Conservation (phyloP, 23 tunicate genomes). For the Styela clava region DNA sequence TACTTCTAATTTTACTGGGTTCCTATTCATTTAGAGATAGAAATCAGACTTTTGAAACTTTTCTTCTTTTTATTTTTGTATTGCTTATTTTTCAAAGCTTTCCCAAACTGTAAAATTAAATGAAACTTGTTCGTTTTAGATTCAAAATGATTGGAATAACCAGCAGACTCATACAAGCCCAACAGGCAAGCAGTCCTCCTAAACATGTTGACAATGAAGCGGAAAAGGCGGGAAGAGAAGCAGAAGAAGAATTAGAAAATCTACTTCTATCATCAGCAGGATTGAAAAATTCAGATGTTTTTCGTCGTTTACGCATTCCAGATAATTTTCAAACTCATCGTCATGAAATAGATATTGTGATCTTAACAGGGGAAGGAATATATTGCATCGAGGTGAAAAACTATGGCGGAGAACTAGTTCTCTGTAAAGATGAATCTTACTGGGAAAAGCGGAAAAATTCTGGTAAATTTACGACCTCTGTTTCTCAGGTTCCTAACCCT, state of each 20-base stretch:
- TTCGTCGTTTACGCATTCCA: slow-evolving; percentile 65
- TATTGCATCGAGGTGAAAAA: slow-evolving; percentile 90
- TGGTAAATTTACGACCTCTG: slow-evolving; percentile 13
- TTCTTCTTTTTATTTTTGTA: no score
- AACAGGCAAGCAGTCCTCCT: slow-evolving; percentile 62
- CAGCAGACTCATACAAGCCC: slow-evolving; percentile 73
- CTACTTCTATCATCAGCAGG: slow-evolving; percentile 43
- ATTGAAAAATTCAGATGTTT: slow-evolving; percentile 36
- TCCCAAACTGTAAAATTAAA: no score
- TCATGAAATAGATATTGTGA: slow-evolving; percentile 76
- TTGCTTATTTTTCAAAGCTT: no score
- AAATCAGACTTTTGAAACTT: no score
- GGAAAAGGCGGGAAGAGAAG: slow-evolving; percentile 78
- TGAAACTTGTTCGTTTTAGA: no score
- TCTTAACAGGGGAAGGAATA: slow-evolving; percentile 58
- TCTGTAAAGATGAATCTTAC: slow-evolving; percentile 39
- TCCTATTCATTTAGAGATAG: no score
- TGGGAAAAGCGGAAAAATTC: slow-evolving; percentile 53
- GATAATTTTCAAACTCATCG: slow-evolving; percentile 85
- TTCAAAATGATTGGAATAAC: slow-evolving; percentile 53
- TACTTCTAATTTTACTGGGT: no score
- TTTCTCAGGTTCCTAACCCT: slow-evolving; percentile 55
- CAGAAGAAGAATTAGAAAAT: slow-evolving; percentile 62
- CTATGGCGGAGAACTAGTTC: slow-evolving; percentile 51
- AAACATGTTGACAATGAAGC: slow-evolving; percentile 52